Evolutionary conservation across 2,113 vertebrate genomes (phyloP), one percentile per base, ranked within the genome.

Genomic region (Glaucomys volans): DNA sequence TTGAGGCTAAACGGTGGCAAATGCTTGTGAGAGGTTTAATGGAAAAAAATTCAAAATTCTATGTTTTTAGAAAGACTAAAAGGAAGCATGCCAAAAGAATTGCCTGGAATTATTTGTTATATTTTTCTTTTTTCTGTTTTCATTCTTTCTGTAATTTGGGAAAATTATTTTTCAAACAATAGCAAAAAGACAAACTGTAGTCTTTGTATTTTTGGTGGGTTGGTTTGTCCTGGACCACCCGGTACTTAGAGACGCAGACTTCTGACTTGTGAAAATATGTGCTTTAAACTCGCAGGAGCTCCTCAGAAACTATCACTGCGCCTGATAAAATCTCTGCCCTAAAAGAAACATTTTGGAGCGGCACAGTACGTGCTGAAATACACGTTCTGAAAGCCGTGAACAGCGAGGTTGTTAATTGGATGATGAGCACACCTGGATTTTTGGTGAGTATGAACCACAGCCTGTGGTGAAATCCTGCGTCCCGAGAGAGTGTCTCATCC

Each of bases 281-380:
- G 32, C 20, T 92, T 95, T 77, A 95, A 57, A 86, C 42, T 82
- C 42, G 35, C 35, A 95, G 77, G n/a, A 79, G 84, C 40, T 88
- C 76, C 76, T 92, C 92, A 95, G 81, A 95, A 85, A 80, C 81
- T 84, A 32, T 95, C 90, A 94, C 59, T 89, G 37, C 62, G 24
- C 17, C 32, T 89, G 89, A 96, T 97, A 92, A 93, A 93, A 96
- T 94, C 80, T 94, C 47, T 90, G 40, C 42, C 44, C 42, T 66
- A 35, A 88, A 95, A 57, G 44, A 87, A 93, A 95, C 90, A 77
- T n/a, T 26, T 4, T 85, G 44, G 64, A 89, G 50, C 40, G 44
- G 52, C 18, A 85, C 8, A 40, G 66, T 90, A 69, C 1, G 22
- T 91, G 92, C 90, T 64, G 74, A 32, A 16, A 64, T 69, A 80